Evolutionary conservation across 2,797 vertebrate genomes (phyloP).

Genomic region (Enteromius trimaculatus): DNA sequence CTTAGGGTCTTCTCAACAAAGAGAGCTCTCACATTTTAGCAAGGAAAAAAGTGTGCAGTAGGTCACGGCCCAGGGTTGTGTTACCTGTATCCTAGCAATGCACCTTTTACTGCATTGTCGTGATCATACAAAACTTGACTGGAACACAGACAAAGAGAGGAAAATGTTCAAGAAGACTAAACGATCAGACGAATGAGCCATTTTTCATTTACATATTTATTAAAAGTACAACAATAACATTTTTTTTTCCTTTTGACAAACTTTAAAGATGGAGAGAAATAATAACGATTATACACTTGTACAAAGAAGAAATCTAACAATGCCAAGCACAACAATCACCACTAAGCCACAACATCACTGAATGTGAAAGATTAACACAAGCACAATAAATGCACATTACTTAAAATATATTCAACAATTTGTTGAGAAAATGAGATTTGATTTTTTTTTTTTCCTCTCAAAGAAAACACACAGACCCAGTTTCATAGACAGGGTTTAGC

Average conservation of each 20-base stretch:
- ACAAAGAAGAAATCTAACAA: conserved; percentile 41
- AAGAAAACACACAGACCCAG: conserved; percentile 26
- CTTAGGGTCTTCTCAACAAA: conserved; percentile 65
- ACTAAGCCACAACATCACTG: conserved; percentile 49
- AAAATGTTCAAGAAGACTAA: neutral
- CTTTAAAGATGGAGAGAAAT: conserved; percentile 67
- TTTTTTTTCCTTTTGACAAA: conserved; percentile 66
- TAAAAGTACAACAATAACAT: conserved; percentile 69
- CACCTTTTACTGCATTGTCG: conserved; percentile 20
- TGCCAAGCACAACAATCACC: conserved; percentile 52
- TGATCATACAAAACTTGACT: conserved; percentile 31
- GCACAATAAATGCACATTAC: conserved; percentile 65
- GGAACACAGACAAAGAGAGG: conserved; percentile 48
- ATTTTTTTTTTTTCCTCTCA: conserved; percentile 36
- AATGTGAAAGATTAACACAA: conserved; percentile 57
- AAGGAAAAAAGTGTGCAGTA: conserved; percentile 26
- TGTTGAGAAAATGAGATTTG: conserved; percentile 63
- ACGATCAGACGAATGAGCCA: neutral
- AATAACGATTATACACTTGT: conserved; percentile 62
- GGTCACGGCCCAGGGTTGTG: conserved; percentile 53
- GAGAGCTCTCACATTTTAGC: conserved; percentile 58
- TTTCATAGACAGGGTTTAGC: too few relatives aligned
- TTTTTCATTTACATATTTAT: conserved; percentile 56
- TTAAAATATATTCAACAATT: conserved; percentile 70
- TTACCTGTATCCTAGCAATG: conserved; percentile 60